phyloP scores from a whole-genome alignment of 2,113 vertebrate species.

The Phoxinus phoxinus region DNA sequence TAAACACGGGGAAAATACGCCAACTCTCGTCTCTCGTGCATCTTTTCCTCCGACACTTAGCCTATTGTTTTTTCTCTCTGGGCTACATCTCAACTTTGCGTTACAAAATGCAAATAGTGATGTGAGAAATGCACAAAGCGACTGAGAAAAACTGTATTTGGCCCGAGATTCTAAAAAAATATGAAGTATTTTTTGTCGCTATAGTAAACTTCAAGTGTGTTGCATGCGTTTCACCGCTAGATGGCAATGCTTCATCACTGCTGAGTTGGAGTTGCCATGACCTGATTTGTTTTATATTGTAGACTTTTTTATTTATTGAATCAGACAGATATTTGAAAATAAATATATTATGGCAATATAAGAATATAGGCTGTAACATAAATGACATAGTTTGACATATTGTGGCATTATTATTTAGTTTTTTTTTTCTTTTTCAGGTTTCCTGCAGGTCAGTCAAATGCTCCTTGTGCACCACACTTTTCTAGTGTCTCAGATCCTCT shows the following conservation, averaged over 20 bases:
- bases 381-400: not conserved
- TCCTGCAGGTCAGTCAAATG: not conserved
- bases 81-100: too few species aligned
- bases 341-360: not conserved
- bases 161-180: too few species aligned
- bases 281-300: not conserved
- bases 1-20: too few species aligned
- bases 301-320: not conserved
- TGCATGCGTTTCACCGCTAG: conserved; percentile 59
- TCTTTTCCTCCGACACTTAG: too few species aligned
- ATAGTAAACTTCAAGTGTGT: not conserved
- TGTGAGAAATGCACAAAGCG: too few species aligned
- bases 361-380: not conserved
- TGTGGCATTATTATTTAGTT: not conserved
- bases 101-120: too few species aligned
- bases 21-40: too few species aligned
- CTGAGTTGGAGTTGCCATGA: not conserved
- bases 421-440: not conserved
- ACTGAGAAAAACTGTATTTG: too few species aligned
- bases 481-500: not conserved
- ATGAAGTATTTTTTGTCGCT: too few species aligned
- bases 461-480: not conserved
- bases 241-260: conserved; percentile 56
- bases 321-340: not conserved
- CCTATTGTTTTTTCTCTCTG: too few species aligned